phyloP scores from a whole-genome alignment of 53 echinoderm and acorn worm species.

The Hippasteria phrygiana region DNA sequence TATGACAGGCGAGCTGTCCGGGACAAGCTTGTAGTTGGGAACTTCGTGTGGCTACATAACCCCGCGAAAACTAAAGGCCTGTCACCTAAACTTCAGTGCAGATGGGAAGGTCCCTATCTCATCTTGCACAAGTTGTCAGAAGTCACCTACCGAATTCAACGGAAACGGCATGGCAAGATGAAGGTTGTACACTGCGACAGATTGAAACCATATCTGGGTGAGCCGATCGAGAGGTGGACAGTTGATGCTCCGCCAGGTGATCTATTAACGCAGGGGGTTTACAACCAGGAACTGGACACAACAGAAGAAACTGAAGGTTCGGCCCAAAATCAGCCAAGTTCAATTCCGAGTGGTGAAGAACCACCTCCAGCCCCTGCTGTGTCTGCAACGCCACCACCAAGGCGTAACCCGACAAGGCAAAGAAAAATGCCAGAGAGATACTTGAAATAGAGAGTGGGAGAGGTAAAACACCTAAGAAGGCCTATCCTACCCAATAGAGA shows the following conservation, averaged over 20 bases:
- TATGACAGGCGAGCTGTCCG: background rate
- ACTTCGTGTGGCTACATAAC: constrained; percentile 11
- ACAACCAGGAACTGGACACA: no score
- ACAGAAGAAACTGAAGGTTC: no score
- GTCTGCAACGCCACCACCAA: no score
- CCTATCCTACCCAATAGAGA: no score
- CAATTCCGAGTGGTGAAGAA: no score
- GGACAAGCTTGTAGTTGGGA: background rate
- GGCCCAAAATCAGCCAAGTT: no score
- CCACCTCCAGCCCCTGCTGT: no score
- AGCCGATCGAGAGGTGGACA: background rate
- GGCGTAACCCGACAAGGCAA: no score
- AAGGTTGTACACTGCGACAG: constrained; percentile 6
- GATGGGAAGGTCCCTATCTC: constrained; percentile 49
- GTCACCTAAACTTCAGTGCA: constrained; percentile 22
- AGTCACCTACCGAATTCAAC: constrained; percentile 10
- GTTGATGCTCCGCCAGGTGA: background rate
- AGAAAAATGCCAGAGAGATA: no score
- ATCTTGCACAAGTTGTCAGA: constrained; percentile 34
- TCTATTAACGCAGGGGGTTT: background rate
- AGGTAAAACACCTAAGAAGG: no score
- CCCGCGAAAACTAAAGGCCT: constrained; percentile 12
- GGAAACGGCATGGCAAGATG: background rate
- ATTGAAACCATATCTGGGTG: background rate
- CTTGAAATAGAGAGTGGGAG: no score